Evolutionary conservation across 2,113 vertebrate species (phyloP).

Genomic region (Shinisaurus crocodilurus): DNA sequence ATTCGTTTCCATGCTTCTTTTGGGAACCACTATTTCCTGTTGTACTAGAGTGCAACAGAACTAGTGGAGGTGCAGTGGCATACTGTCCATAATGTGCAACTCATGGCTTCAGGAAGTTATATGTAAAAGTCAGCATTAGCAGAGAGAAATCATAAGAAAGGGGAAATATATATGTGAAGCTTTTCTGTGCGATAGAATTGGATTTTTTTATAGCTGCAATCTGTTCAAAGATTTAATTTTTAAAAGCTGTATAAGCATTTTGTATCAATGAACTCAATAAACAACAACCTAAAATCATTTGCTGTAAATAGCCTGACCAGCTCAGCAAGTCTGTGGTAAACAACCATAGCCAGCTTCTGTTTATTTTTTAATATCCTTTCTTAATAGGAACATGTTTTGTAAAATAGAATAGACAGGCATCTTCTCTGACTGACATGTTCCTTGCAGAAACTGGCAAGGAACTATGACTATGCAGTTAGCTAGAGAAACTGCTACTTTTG

Average conservation of each 20-base stretch:
- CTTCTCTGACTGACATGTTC: neutral
- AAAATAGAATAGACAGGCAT: neutral
- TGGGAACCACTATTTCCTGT: too few species aligned
- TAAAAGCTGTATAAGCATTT: neutral
- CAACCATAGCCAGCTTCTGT: neutral
- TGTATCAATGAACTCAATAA: neutral
- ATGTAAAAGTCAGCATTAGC: too few species aligned
- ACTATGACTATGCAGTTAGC: neutral
- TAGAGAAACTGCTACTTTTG: neutral
- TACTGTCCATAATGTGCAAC: too few species aligned
- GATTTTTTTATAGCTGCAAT: neutral
- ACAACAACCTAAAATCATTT: constrained; percentile 1
- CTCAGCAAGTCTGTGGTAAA: neutral
- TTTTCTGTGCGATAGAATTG: neutral
- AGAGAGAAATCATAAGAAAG: neutral
- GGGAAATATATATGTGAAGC: neutral
- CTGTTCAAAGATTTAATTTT: neutral
- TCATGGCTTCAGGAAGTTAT: neutral
- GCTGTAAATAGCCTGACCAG: neutral
- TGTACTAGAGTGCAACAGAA: too few species aligned
- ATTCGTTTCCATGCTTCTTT: too few species aligned
- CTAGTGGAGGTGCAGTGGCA: too few species aligned
- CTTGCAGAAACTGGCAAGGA: neutral
- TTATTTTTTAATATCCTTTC: constrained; percentile 10
- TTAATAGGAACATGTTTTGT: neutral